Evolutionary conservation across 2,113 vertebrate species (phyloP).

Genomic region (Silurus glanis): DNA sequence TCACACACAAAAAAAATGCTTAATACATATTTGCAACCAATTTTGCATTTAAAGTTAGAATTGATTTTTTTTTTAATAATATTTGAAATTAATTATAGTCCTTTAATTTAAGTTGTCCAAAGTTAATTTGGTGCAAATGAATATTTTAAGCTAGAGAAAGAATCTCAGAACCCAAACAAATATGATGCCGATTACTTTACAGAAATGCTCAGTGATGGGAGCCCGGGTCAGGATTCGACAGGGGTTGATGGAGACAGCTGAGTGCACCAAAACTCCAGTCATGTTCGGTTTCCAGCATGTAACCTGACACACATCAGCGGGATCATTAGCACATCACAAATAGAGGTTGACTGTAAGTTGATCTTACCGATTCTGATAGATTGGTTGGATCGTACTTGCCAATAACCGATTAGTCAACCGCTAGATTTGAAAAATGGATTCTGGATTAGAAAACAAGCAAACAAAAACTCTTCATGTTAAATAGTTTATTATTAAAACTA

Average conservation of each 20-base stretch:
- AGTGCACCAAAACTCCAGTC: slow-evolving; percentile 64
- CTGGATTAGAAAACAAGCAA: too few species aligned
- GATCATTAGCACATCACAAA: neutral
- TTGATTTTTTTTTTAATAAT: too few species aligned
- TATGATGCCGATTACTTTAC: slow-evolving; percentile 70
- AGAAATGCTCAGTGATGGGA: slow-evolving; percentile 73
- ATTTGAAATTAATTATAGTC: neutral
- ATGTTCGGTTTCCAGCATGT: slow-evolving; percentile 23
- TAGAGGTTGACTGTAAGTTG: too few species aligned
- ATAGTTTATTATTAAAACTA: too few species aligned
- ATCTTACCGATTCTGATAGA: too few species aligned
- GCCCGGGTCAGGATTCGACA: slow-evolving; percentile 71
- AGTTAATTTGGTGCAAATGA: neutral
- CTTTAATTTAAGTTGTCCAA: neutral
- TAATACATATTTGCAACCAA: neutral
- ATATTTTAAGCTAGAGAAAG: neutral
- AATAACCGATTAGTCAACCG: too few species aligned
- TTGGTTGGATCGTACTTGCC: too few species aligned
- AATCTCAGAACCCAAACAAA: neutral
- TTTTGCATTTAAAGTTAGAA: too few species aligned
- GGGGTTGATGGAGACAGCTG: slow-evolving; percentile 64
- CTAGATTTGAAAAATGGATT: too few species aligned
- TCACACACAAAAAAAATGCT: neutral
- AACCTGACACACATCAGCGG: slow-evolving; percentile 48
- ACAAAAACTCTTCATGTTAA: too few species aligned